phyloP scores from a whole-genome alignment of 2,797 vertebrate genomes.

The Trematomus bernacchii region DNA sequence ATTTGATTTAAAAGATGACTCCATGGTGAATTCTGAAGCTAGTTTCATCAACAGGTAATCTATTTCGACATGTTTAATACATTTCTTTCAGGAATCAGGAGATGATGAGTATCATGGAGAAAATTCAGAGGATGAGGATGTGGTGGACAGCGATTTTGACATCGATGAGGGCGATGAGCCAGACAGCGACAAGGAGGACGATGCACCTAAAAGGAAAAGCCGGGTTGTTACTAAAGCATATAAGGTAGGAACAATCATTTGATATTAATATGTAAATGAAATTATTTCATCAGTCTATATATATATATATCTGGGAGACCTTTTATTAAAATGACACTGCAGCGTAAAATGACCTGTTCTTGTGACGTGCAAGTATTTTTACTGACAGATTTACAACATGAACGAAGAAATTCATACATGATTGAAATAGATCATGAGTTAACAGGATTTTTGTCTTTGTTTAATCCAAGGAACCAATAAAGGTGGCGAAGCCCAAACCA shows the following conservation, averaged over 20 bases:
- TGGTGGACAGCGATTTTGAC: constrained; percentile 97
- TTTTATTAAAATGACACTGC: background rate
- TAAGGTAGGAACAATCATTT: constrained; percentile 81
- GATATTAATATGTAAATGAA: background rate
- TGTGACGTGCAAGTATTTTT: background rate
- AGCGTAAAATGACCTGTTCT: background rate
- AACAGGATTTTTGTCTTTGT: constrained; percentile 13
- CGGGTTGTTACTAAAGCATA: constrained; percentile 95
- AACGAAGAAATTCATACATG: background rate
- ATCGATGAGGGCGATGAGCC: constrained; percentile 97
- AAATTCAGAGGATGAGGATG: constrained; percentile 95
- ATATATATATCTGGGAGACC: background rate
- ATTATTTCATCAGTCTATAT: background rate
- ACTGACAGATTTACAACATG: background rate
- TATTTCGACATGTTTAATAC: background rate
- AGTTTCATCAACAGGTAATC: background rate
- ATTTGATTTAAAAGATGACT: background rate
- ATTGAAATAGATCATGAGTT: background rate
- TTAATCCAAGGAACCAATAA: constrained; percentile 90
- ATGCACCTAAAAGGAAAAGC: constrained; percentile 91
- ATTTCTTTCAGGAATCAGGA: constrained; percentile 89
- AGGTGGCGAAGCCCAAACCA: constrained; percentile 89
- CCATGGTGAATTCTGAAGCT: background rate
- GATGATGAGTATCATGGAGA: constrained; percentile 96
- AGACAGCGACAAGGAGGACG: constrained; percentile 93